Evolutionary conservation across 2,888 invertebrate species (phyloP).

Genomic region (Agriopis marginaria): DNA sequence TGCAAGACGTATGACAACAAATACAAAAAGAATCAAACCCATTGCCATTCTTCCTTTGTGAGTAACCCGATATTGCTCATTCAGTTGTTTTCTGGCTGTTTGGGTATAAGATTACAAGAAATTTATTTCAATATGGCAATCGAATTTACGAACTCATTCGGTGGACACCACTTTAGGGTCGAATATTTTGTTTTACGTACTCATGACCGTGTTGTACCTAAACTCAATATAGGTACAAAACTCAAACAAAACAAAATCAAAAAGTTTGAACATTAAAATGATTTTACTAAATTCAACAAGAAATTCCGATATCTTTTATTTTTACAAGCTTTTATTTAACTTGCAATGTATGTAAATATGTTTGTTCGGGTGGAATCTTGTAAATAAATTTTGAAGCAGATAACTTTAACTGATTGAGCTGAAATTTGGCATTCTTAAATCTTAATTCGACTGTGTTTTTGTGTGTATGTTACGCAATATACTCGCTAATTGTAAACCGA

Average conservation of each 20-base stretch:
- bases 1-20: slow-evolving; percentile 65
- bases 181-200: slow-evolving; percentile 64
- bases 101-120: slow-evolving; percentile 85
- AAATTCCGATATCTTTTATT: no score
- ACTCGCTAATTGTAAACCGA: no score
- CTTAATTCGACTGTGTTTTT: no score
- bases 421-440: no score
- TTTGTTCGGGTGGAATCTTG: no score
- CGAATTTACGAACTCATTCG: slow-evolving; percentile 76
- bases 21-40: slow-evolving; percentile 70
- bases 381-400: no score
- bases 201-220: slow-evolving; percentile 35
- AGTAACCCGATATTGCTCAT: slow-evolving; percentile 83
- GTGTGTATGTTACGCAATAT: no score
- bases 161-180: slow-evolving; percentile 67
- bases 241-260: slow-evolving; percentile 32
- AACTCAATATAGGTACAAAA: slow-evolving; percentile 39
- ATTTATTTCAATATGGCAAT: slow-evolving; percentile 84
- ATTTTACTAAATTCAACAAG: neutral
- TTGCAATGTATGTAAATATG: no score
- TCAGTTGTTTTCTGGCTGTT: slow-evolving; percentile 83
- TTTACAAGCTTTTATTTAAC: no score
- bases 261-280: slow-evolving; percentile 10
- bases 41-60: slow-evolving; percentile 71
- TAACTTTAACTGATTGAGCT: no score